A percentile compares a stretch with the other conserved stretches of the same genome.
Evolutionary conservation across 1,140 invertebrate genomes (phyloP).

Genomic region (Apis cerana): DNA sequence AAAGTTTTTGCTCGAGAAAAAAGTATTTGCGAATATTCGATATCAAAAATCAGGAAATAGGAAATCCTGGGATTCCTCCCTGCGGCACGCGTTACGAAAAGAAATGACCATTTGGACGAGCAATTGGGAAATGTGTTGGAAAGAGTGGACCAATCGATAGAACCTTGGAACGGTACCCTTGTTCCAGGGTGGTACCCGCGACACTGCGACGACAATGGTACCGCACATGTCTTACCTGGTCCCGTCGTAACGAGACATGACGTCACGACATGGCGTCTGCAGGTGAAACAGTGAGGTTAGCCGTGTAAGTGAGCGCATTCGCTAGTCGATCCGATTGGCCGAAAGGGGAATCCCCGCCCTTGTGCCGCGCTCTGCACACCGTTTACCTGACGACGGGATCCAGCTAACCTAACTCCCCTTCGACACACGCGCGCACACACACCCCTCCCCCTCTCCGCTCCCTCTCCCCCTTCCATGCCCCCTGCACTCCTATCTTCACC

Average conservation of each 20-base stretch:
- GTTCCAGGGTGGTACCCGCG: not conserved
- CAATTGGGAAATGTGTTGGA: no score
- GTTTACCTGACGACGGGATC: conserved; percentile 47
- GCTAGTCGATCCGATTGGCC: conserved; percentile 75
- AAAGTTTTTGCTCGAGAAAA: no score
- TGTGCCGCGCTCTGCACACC: conserved; percentile 58
- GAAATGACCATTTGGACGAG: no score
- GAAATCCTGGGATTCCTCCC: no score
- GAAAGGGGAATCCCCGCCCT: conserved; percentile 75
- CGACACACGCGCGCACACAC: not conserved
- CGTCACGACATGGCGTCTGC: conserved; percentile 75
- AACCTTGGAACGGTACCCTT: not conserved
- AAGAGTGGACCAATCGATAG: not conserved
- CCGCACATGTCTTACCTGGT: conserved; percentile 47
- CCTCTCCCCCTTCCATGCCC: not conserved
- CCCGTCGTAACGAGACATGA: conserved; percentile 63
- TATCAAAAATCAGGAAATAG: not conserved
- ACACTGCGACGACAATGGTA: conserved; percentile 42
- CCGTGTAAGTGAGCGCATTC: conserved; percentile 68
- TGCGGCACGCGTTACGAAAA: no score
- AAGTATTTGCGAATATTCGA: not conserved
- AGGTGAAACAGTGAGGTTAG: conserved; percentile 66
- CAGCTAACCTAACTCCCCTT: conserved; percentile 37
- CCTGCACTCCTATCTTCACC: conserved; percentile 23
- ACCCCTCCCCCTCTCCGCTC: not conserved